Conservation (phyloP, 2,797 vertebrate species). For the Syncerus caffer region DNA sequence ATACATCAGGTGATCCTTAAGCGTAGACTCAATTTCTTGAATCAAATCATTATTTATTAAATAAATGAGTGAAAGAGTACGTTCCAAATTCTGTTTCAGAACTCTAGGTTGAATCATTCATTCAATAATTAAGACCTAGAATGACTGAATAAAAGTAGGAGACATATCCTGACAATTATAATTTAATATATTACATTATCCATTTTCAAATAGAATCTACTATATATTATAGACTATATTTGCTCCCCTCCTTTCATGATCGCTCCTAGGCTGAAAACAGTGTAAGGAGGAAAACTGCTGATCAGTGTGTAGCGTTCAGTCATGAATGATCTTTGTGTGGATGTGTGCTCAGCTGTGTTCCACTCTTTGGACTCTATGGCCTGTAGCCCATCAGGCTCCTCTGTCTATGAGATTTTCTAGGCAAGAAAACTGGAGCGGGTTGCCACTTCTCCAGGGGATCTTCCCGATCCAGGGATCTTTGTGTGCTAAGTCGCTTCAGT, state of each 20-base stretch:
- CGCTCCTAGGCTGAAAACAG: not conserved
- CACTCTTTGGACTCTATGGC: not conserved
- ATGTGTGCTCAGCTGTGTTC: not conserved
- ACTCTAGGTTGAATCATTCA: not conserved
- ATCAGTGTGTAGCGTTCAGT: not conserved
- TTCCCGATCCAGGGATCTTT: not conserved
- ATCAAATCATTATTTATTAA: not conserved
- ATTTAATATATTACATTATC: not conserved
- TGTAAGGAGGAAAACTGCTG: not conserved
- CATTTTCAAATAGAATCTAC: not conserved
- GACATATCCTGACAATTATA: not conserved
- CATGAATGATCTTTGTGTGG: not conserved
- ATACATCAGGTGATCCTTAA: not conserved
- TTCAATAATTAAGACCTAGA: not conserved
- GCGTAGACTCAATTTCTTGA: not conserved
- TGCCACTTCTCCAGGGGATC: not conserved
- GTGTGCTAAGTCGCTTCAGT: not conserved
- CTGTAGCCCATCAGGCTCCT: not conserved
- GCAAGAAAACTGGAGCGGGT: not conserved
- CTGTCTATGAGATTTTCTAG: not conserved
- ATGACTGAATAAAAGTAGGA: not conserved
- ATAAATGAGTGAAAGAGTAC: not conserved
- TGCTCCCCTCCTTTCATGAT: not conserved
- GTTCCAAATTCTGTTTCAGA: not conserved
- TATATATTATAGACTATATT: not conserved